Evolutionary conservation across 2,888 invertebrate genomes (phyloP).

Genomic region (Ochropacha duplaris): DNA sequence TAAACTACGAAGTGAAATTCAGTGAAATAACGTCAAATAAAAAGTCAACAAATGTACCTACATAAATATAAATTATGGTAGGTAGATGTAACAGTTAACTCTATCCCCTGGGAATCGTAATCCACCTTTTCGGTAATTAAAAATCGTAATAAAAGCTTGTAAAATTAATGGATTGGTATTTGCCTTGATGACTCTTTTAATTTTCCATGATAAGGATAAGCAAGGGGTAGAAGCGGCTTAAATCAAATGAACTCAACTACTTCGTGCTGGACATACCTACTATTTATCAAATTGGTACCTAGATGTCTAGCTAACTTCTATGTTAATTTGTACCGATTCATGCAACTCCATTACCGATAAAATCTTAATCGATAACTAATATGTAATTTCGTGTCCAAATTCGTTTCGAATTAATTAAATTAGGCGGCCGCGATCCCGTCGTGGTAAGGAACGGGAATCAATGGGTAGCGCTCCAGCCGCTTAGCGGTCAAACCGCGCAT

Average conservation of each 20-base stretch:
- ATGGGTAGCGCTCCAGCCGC: conserved; percentile 60
- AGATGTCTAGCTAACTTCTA: background rate
- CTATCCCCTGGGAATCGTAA: background rate
- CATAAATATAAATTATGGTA: too few relatives aligned
- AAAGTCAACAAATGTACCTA: too few relatives aligned
- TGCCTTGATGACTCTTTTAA: background rate
- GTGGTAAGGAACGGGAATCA: conserved; percentile 35
- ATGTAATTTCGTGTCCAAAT: conserved; percentile 1
- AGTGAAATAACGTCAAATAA: too few relatives aligned
- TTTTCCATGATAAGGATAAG: background rate
- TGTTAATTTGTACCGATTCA: background rate
- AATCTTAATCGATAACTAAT: conserved; percentile 4
- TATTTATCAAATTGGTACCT: background rate
- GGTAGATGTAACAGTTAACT: too few relatives aligned
- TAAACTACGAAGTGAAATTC: background rate
- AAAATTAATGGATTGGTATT: background rate
- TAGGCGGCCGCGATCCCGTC: conserved; percentile 27
- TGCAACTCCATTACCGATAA: background rate
- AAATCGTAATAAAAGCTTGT: too few relatives aligned
- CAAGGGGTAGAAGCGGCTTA: background rate
- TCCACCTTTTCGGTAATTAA: background rate
- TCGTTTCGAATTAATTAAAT: conserved; percentile 29
- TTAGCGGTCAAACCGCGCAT: conserved; percentile 44
- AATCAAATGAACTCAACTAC: background rate
- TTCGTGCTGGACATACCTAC: background rate